These are phyloP conservation scores for Trichacis sp. DNA, from an alignment of 2,888 invertebrate species.

Conservation along the genomic window DNA sequence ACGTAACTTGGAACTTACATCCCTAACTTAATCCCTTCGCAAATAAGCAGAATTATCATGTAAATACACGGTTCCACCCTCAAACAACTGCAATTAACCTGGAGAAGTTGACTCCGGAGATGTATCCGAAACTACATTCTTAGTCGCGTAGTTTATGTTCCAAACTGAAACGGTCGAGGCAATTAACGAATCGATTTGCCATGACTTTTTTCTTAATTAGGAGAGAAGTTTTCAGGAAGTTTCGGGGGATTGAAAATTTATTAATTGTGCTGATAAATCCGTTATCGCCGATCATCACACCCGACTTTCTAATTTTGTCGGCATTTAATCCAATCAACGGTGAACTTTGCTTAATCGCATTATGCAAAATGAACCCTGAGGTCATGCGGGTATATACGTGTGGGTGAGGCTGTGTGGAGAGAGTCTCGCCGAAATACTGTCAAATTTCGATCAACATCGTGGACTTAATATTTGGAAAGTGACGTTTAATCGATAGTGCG, in stretches of 20 bases:
- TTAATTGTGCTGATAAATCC: conserved; percentile 2
- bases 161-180: not conserved
- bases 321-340: conserved; percentile 52
- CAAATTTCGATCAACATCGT: conserved; percentile 37
- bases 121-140: not conserved
- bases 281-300: conserved; percentile 26
- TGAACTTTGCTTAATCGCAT: conserved; percentile 59
- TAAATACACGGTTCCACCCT: not conserved
- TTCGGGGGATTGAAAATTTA: too few relatives aligned
- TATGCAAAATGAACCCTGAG: conserved; percentile 48
- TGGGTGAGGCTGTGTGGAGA: conserved; percentile 21
- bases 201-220: too few relatives aligned
- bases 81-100: conserved; percentile 1
- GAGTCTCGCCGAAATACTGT: conserved; percentile 34
- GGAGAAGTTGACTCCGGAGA: not conserved
- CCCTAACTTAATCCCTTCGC: not conserved
- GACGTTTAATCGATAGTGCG: conserved; percentile 41
- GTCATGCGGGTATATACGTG: conserved; percentile 27
- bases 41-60: not conserved
- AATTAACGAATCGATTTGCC: not conserved
- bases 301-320: conserved; percentile 36
- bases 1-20: not conserved
- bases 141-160: not conserved
- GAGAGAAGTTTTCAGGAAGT: too few relatives aligned
- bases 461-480: conserved; percentile 41